Evolutionary conservation across 2,113 vertebrate genomes (phyloP).

Genomic region (Stercorarius parasiticus): DNA sequence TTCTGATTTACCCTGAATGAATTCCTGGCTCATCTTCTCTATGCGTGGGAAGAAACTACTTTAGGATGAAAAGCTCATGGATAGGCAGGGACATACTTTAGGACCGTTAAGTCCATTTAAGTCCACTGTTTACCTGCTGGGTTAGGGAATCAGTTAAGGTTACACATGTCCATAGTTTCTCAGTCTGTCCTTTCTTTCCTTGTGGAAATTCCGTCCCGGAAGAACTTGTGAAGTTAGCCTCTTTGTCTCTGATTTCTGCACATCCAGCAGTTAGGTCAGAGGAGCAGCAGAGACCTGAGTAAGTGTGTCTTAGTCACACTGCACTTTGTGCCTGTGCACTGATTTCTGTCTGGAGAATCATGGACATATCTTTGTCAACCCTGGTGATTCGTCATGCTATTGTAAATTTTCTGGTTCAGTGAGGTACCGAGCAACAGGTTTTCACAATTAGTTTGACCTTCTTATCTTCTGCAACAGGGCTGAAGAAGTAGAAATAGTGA

Average conservation of each 20-base stretch:
- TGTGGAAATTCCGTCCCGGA: background rate
- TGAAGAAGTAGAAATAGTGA: background rate
- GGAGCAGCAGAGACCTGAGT: background rate
- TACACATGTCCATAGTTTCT: background rate
- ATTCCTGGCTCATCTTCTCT: background rate
- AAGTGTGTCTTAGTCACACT: background rate
- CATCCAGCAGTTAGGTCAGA: background rate
- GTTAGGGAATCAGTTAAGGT: background rate
- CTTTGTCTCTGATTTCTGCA: background rate
- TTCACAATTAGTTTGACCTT: background rate
- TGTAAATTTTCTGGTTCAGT: background rate
- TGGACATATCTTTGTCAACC: rapidly evolving
- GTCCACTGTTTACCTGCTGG: background rate
- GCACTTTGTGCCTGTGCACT: background rate
- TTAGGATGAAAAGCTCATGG: background rate
- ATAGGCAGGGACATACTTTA: background rate
- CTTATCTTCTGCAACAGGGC: background rate
- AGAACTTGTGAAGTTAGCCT: background rate
- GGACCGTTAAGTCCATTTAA: background rate
- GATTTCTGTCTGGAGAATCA: background rate
- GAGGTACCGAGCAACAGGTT: background rate
- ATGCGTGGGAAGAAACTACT: background rate
- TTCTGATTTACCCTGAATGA: background rate
- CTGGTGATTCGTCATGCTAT: too few species aligned
- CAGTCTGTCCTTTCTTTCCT: background rate